phyloP scores from a whole-genome alignment of 2,113 vertebrate species.

The Cyanistes caeruleus region DNA sequence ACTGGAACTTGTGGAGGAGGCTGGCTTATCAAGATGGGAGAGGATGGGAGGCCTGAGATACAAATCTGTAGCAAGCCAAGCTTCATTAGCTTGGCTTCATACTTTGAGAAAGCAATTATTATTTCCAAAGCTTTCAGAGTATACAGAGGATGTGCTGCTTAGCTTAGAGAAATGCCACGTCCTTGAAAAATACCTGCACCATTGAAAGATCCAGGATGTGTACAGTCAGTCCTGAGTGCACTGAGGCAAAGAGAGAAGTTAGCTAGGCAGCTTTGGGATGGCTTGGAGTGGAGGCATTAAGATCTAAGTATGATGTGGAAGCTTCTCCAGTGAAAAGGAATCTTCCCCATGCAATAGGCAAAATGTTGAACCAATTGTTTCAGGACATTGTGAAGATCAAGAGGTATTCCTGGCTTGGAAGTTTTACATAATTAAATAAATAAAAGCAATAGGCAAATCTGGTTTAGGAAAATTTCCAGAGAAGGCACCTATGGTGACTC shows the following conservation, averaged over 20 bases:
- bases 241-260: background rate
- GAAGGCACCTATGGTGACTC: background rate
- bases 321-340: background rate
- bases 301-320: background rate
- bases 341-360: background rate
- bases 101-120: background rate
- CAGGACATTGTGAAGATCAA: background rate
- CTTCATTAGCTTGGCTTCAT: conserved; percentile 8
- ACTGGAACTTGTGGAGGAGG: background rate
- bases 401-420: background rate
- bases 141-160: background rate
- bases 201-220: background rate
- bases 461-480: background rate
- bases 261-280: background rate
- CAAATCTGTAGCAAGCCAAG: conserved; percentile 1
- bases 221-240: background rate
- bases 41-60: background rate
- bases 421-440: background rate
- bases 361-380: background rate
- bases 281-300: background rate
- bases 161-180: background rate
- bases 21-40: background rate
- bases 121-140: background rate
- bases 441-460: background rate
- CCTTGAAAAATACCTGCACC: background rate